Evolutionary conservation across 2,113 vertebrate genomes (phyloP).

Genomic region (Scolopax mira): DNA sequence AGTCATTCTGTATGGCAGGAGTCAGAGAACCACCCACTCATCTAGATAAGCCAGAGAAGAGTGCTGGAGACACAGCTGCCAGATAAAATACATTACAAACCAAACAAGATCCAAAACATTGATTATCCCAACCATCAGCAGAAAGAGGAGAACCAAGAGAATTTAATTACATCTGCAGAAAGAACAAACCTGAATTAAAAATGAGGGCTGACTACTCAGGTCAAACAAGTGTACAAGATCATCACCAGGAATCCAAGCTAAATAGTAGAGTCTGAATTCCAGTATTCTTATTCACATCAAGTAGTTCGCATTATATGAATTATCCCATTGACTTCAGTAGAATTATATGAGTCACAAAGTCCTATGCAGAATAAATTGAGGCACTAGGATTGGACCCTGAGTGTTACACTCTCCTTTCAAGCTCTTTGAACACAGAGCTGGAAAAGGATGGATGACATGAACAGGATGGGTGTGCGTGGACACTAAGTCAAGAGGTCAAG

Average conservation of each 20-base stretch:
- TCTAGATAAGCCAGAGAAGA: constrained; percentile 2
- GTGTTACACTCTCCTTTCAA: neutral
- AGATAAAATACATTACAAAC: constrained; percentile 38
- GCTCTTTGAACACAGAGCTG: neutral
- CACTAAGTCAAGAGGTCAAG: fast-evolving
- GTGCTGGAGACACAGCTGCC: constrained; percentile 24
- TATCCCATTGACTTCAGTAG: neutral
- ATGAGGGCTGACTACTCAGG: neutral
- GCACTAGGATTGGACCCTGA: neutral
- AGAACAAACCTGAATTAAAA: neutral
- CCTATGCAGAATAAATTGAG: neutral
- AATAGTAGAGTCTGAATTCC: neutral
- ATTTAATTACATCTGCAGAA: constrained; percentile 16
- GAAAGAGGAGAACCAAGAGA: constrained; percentile 1
- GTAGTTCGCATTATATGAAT: neutral
- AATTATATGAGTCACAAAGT: neutral
- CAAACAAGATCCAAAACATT: neutral
- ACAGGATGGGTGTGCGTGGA: neutral
- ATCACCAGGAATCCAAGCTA: neutral
- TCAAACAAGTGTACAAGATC: neutral
- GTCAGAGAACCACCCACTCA: constrained; percentile 42
- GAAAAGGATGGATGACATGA: neutral
- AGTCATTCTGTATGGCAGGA: neutral
- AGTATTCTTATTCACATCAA: neutral
- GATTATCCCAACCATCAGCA: constrained; percentile 18